Conservation (phyloP, 64 coral and sea anemone genomes). For the Dendrophyllia cribrosa region DNA sequence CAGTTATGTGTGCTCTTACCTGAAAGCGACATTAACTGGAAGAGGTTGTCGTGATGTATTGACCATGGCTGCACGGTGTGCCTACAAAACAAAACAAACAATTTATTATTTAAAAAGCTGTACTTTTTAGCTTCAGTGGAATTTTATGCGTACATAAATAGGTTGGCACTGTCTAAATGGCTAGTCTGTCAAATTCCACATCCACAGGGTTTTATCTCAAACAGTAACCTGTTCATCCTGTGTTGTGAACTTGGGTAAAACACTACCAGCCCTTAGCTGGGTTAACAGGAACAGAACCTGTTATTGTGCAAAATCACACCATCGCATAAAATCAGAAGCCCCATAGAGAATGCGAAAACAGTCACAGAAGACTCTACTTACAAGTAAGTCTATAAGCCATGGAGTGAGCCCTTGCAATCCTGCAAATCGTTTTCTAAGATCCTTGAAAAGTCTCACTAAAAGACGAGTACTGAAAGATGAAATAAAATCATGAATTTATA, state of each 20-base stretch:
- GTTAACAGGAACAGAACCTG: too few relatives aligned
- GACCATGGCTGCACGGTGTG: conserved; percentile 85
- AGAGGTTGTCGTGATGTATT: conserved; percentile 87
- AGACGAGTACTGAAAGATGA: conserved; percentile 81
- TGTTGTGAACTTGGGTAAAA: too few relatives aligned
- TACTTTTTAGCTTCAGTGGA: not conserved
- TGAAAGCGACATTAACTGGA: conserved; percentile 93
- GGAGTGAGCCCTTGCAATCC: conserved; percentile 93
- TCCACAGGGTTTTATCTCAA: too few relatives aligned
- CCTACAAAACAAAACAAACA: conserved; percentile 46
- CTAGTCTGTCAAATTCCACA: too few relatives aligned
- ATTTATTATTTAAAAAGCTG: conserved; percentile 2
- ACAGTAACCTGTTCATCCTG: too few relatives aligned
- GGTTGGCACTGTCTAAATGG: too few relatives aligned
- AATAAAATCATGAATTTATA: not conserved
- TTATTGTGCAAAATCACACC: too few relatives aligned
- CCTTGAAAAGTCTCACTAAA: conserved; percentile 92
- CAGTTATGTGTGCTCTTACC: conserved; percentile 40
- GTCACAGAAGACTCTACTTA: not conserved
- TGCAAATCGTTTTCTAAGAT: conserved; percentile 92
- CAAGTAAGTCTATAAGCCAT: conserved; percentile 97
- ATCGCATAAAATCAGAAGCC: not conserved
- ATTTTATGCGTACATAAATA: too few relatives aligned
- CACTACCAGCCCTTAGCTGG: too few relatives aligned
- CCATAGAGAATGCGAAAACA: not conserved